Evolutionary conservation across 2,113 vertebrate species (phyloP), one percentile per base, ranked within the genome.

Genomic region (Emydocephalus ijimae): DNA sequence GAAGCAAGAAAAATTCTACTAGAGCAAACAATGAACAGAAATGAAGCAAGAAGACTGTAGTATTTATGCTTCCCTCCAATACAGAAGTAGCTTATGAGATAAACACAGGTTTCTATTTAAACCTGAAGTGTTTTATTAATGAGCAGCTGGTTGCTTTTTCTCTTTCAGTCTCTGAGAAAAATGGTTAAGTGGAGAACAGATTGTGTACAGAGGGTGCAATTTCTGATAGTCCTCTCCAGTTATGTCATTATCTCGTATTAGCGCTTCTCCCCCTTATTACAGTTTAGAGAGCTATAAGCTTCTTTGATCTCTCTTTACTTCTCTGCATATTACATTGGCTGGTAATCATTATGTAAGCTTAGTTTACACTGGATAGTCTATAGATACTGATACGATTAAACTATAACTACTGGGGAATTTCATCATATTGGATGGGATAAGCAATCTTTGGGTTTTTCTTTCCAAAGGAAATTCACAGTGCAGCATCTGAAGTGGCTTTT

Each of bases 71-170:
- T 94, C 95, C 93, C 93, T 29, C 94, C 93, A 93, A 92, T 94
- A 95, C 91, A 88, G 95, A 94, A 94, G 90, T 92, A 93, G 93
- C 93, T 94, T 86, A 93, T 95, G 94, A 48, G 94, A 95, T 90
- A 91, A 92, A 91, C 92, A 86, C 26, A 90, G 95, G 81, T 95
- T 96, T 95, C 92, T 0, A 91, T 95, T 87, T 93, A 91, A 95
- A 94, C 88, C 88, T 0, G 0, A 10, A 93, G 94, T 93, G 45
- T 39, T 15, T 91, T 95, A 89, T 94, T 94, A 89, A 94, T 55
- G 81, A 96, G 95, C 94, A 95, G 94, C 96, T 97, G 95, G 86
- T 92, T 95, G 93, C 3, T 87, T 93, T 96, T 92, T 89, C 87
- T 94, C 94, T 90, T 93, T 94, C 93, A 94, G 92, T 94, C 95